Conservation (phyloP, 2,113 vertebrate genomes). For the Ctenodactylus gundi region DNA sequence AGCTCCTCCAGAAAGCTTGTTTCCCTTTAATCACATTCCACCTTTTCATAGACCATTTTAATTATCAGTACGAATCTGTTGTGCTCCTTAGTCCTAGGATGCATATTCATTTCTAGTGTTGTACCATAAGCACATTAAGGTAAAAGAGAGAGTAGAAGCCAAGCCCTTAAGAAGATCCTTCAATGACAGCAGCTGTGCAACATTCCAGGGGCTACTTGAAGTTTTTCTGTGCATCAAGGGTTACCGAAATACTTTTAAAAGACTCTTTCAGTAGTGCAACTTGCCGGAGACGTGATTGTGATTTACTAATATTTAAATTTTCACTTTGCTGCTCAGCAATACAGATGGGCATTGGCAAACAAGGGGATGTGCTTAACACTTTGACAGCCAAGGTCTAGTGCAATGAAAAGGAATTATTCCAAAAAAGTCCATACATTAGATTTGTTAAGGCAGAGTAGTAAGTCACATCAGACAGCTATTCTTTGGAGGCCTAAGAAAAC, state of each 20-base stretch:
- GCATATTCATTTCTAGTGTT: not conserved
- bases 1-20: not conserved
- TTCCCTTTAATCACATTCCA: not conserved
- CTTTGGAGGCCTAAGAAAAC: not conserved
- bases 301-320: not conserved
- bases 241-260: constrained; percentile 14
- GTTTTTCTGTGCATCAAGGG: not conserved
- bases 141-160: too few relatives aligned
- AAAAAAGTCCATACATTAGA: not conserved
- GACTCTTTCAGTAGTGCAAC: not conserved
- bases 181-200: not conserved
- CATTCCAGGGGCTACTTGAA: not conserved
- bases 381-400: not conserved
- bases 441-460: not conserved
- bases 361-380: not conserved
- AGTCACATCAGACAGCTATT: not conserved
- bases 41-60: too few relatives aligned
- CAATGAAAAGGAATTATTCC: not conserved
- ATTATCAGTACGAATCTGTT: not conserved
- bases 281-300: not conserved
- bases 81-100: not conserved
- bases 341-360: not conserved
- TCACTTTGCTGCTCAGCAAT: not conserved
- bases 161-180: not conserved
- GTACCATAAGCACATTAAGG: not conserved